Evolutionary conservation across 1,140 invertebrate species (phyloP), one percentile per base, ranked within the genome.

Genomic region (Nephotettix cincticeps): DNA sequence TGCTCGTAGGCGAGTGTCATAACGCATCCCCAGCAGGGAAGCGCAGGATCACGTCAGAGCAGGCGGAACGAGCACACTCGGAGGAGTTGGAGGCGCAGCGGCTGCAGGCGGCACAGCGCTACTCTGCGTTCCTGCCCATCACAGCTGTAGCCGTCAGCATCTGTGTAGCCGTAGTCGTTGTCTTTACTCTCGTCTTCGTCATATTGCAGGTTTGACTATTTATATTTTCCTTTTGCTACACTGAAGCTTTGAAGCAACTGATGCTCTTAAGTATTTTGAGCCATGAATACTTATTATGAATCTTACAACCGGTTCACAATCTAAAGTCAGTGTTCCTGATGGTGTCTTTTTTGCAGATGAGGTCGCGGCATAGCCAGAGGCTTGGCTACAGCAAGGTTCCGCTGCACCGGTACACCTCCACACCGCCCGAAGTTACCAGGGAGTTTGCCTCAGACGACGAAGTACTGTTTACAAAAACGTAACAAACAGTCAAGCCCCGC

Each of bases 191-290:
- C 25, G 86, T 91, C 73, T 90, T 91, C 80, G 82, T 88, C 72
- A 83, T 86, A 25, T 78, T 91, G 74, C 90, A 91, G 86, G 89
- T 91, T 78, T 75, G 80, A n/a, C n/a, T n/a, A n/a, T n/a, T n/a
- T n/a, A n/a, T 9, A 43, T n/a, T 43, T 11, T 43, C n/a, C 40
- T 9, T 43, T 43, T 43, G 9, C 9, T 43, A 11, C 40, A n/a
- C 40, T 43, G 40, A 43, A n/a, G n/a, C 9, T 43, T 43, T 43
- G 9, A 43, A 11, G 9, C n/a, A n/a, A n/a, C n/a, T n/a, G n/a
- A n/a, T n/a, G 21, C 14, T n/a, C 23, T 63, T 63, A 19, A 28
- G 23, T 63, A 13, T n/a, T 23, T 14, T 23, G 9, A 56, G 14
- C 23, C 9, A n/a, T n/a, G n/a, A n/a, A n/a, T 43, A 11, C n/a